Evolutionary conservation across 2,113 vertebrate genomes (phyloP).

Genomic region (Corythornis madagascariensis): DNA sequence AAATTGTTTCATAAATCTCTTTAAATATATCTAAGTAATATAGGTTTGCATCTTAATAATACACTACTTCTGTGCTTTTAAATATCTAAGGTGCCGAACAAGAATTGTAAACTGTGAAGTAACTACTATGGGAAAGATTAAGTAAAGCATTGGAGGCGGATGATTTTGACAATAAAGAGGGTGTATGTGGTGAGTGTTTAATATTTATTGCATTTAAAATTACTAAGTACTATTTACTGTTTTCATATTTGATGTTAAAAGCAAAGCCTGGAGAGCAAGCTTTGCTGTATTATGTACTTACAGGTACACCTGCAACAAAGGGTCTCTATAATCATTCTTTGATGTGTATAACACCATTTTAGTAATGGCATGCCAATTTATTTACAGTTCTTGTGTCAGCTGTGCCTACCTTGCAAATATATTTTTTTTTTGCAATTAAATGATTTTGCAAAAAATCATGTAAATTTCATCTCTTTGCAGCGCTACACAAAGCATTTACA

Average conservation of each 20-base stretch:
- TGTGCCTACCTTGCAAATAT: slow-evolving; percentile 42
- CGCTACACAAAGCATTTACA: slow-evolving; percentile 51
- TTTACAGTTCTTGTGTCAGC: slow-evolving; percentile 34
- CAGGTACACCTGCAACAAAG: slow-evolving; percentile 16
- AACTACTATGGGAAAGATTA: slow-evolving; percentile 79
- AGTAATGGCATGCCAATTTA: slow-evolving; percentile 45
- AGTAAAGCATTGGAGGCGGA: slow-evolving; percentile 74
- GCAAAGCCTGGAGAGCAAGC: slow-evolving; percentile 14
- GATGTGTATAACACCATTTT: slow-evolving; percentile 36
- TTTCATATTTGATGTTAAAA: slow-evolving; percentile 42
- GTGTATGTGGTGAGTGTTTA: slow-evolving; percentile 77
- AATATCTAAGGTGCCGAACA: slow-evolving; percentile 77
- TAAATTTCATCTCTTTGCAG: background rate
- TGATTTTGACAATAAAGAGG: slow-evolving; percentile 71
- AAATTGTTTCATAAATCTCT: slow-evolving; percentile 42
- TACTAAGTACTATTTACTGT: slow-evolving; percentile 52
- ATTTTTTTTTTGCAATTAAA: slow-evolving; percentile 23
- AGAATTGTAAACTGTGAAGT: slow-evolving; percentile 81
- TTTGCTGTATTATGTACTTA: slow-evolving; percentile 24
- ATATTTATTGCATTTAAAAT: slow-evolving; percentile 49
- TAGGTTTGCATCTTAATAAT: slow-evolving; percentile 53
- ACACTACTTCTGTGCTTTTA: slow-evolving; percentile 56
- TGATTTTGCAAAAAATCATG: slow-evolving; percentile 11
- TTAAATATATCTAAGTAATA: slow-evolving; percentile 37
- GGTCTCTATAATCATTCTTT: slow-evolving; percentile 11